Evolutionary conservation across 2,888 invertebrate genomes (phyloP).

Genomic region (Cactoblastis cactorum): DNA sequence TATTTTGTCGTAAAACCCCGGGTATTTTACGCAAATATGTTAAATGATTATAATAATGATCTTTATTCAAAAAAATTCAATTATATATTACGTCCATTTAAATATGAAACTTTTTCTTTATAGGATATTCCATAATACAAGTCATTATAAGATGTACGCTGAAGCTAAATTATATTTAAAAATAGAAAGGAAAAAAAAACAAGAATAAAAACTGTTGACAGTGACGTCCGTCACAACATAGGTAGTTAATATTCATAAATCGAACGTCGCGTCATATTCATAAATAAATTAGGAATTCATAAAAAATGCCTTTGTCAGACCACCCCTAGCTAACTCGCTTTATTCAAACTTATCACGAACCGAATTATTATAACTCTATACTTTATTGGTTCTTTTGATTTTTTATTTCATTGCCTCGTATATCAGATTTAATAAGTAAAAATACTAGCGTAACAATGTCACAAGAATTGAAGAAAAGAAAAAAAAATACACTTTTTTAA

Average conservation of each 20-base stretch:
- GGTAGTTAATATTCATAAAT: slow-evolving; percentile 61
- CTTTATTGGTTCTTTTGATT: neutral
- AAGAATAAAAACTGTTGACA: slow-evolving; percentile 26
- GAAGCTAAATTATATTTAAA: neutral
- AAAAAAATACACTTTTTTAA: too few relatives aligned
- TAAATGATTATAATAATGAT: too few relatives aligned
- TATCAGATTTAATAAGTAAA: neutral
- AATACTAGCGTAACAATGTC: neutral
- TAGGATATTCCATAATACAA: too few relatives aligned
- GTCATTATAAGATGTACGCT: too few relatives aligned
- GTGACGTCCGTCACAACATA: slow-evolving; percentile 34
- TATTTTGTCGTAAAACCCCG: too few relatives aligned
- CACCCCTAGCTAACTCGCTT: slow-evolving; percentile 52
- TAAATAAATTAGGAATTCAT: slow-evolving; percentile 65
- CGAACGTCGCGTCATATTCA: slow-evolving; percentile 53
- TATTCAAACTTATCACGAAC: slow-evolving; percentile 48
- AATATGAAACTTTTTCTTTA: too few relatives aligned
- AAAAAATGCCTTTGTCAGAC: slow-evolving; percentile 44
- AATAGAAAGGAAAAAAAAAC: slow-evolving; percentile 14
- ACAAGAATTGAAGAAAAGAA: too few relatives aligned
- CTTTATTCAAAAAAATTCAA: too few relatives aligned
- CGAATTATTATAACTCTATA: neutral
- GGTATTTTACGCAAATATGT: too few relatives aligned
- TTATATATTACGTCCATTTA: too few relatives aligned
- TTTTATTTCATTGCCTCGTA: neutral